These are phyloP conservation scores for Pegoplata infirma DNA, from an alignment of 2,888 invertebrate species.

Conservation along the genomic window DNA sequence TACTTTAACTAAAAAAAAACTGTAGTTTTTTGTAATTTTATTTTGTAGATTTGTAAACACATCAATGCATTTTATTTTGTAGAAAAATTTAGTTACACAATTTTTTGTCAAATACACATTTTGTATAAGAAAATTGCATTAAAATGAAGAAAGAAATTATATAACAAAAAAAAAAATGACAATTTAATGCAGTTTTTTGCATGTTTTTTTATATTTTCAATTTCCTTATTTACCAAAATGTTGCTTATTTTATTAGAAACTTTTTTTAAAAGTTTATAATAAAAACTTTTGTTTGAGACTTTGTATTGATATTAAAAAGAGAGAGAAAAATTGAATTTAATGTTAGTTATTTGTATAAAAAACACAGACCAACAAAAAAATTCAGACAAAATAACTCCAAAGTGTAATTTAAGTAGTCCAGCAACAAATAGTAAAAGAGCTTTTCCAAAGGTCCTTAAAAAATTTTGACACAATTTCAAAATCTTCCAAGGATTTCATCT, in stretches of 20 bases:
- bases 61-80: slow-evolving; percentile 31
- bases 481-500: too few species aligned
- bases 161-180: background rate
- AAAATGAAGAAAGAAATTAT: too few species aligned
- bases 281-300: background rate
- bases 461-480: too few species aligned
- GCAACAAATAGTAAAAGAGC: too few species aligned
- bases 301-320: background rate
- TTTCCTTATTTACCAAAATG: slow-evolving; percentile 21
- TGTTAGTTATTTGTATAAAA: too few species aligned
- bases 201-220: too few species aligned
- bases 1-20: slow-evolving; percentile 4
- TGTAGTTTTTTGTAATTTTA: background rate
- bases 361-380: too few species aligned
- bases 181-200: slow-evolving; percentile 6
- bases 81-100: slow-evolving; percentile 4
- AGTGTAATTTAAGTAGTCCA: too few species aligned
- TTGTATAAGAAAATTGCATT: slow-evolving; percentile 1
- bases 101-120: background rate
- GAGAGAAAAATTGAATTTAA: background rate
- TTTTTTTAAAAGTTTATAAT: slow-evolving; percentile 7
- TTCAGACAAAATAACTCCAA: too few species aligned
- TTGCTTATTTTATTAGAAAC: slow-evolving; percentile 34
- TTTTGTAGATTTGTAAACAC: slow-evolving; percentile 26
- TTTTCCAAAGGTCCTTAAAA: too few species aligned